Conservation (phyloP, 2,113 vertebrate genomes). For the Semicossyphus pulcher region DNA sequence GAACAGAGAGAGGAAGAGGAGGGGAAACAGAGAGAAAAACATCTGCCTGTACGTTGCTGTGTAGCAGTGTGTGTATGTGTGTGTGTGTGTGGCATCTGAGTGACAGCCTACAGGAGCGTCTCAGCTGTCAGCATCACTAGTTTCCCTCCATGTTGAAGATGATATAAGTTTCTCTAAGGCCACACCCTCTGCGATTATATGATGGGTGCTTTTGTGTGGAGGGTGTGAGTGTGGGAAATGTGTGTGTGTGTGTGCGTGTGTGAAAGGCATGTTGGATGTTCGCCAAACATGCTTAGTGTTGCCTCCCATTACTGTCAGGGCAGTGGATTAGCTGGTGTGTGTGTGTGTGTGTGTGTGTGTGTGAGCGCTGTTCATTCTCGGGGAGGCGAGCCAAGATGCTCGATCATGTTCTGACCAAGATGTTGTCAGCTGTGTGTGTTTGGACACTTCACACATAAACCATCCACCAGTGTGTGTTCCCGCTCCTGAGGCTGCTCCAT, state of each 20-base stretch:
- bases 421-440: constrained; percentile 15
- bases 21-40: constrained; percentile 23
- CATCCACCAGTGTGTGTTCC: constrained; percentile 4
- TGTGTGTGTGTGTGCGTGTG: constrained; percentile 25
- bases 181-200: constrained; percentile 64
- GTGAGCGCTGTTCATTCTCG: constrained; percentile 40
- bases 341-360: constrained; percentile 31
- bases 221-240: constrained; percentile 14
- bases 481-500: background rate
- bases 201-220: constrained; percentile 30
- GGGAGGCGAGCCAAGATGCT: constrained; percentile 25
- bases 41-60: constrained; percentile 36
- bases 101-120: constrained; percentile 30
- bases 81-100: background rate
- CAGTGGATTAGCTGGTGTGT: constrained; percentile 58
- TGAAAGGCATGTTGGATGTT: constrained; percentile 44
- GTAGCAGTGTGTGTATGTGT: background rate
- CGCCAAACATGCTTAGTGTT: constrained; percentile 65
- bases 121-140: constrained; percentile 58
- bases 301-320: constrained; percentile 60
- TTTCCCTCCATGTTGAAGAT: constrained; percentile 56
- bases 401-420: constrained; percentile 25
- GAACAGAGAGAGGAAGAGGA: constrained; percentile 16
- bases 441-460: background rate
- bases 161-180: constrained; percentile 60